Evolutionary conservation across 2,797 vertebrate genomes (phyloP), one percentile per base, ranked within the genome.

Genomic region (Xenopus petersii): DNA sequence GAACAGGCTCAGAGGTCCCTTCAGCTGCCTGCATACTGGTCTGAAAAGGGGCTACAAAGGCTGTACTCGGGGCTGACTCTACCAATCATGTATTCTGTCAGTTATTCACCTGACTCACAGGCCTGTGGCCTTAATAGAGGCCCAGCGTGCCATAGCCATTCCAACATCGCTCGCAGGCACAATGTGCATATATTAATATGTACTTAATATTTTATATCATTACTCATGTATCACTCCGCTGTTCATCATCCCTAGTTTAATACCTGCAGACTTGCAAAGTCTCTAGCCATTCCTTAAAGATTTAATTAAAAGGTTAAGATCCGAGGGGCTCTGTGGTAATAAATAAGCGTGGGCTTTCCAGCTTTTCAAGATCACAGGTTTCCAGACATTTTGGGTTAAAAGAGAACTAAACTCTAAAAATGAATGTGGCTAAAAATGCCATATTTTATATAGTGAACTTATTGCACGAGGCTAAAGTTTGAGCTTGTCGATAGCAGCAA

Each of bases 41-140:
- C 26, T 10, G 21, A 12, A 42, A 9, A 61, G 16, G 11, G 64
- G 56, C 26, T 10, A 36, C n/a, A 42, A 9, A 61, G 16, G 11
- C 59, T 36, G 30, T 58, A 69, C 30, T 42, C 7, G 42, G 36
- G 30, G 2, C 30, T 58, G 67, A 2, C 55, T 11, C 21, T 16
- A 33, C 21, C 30, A 21, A 68, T 68, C 66, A 68, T 56, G 51
- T 56, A 49, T 26, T 36, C 21, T 68, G 66, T 68, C 66, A 56
- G 24, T 68, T 68, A 55, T 3, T 56, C 24, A 12, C 26, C 49
- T 54, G 48, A 51, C 47, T 54, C 12, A 51, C 12, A 51, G 15
- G 49, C 49, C 48, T 9, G 48, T 30, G 48, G 13, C 48, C 30
- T 48, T 17, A 49, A 5, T 7, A 21, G 64, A n/a, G 46, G n/a